A percentile compares a stretch with the other conserved stretches of the same genome.
phyloP scores from a whole-genome alignment of 2,797 vertebrate genomes.

The Arrhamphus sclerolepis region DNA sequence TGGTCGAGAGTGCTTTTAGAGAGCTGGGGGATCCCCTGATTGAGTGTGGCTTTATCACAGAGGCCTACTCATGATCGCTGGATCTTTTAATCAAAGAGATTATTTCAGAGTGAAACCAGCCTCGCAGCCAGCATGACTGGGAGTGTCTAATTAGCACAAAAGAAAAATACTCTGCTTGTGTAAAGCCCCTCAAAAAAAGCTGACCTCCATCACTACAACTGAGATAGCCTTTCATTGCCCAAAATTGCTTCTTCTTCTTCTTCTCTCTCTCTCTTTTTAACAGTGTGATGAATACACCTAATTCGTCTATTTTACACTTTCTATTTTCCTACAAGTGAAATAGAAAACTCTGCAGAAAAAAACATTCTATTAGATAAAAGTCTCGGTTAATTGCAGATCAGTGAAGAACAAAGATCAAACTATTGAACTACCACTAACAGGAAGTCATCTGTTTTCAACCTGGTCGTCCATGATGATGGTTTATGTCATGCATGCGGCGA shows the following conservation, averaged over 20 bases:
- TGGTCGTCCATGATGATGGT: too few relatives aligned
- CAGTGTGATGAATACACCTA: slow-evolving; percentile 32
- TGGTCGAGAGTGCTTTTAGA: slow-evolving; percentile 27
- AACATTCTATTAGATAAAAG: slow-evolving; percentile 18
- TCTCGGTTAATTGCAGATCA: slow-evolving; percentile 13
- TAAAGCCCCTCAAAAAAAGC: slow-evolving; percentile 62
- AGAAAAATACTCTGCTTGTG: slow-evolving; percentile 63
- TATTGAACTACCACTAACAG: neutral
- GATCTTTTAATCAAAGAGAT: slow-evolving; percentile 81
- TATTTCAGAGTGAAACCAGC: slow-evolving; percentile 73
- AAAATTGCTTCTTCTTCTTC: slow-evolving; percentile 11
- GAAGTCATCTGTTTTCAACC: neutral
- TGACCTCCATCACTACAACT: slow-evolving; percentile 56
- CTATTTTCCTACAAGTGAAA: slow-evolving; percentile 4
- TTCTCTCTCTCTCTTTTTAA: slow-evolving; percentile 25
- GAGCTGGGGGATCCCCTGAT: slow-evolving; percentile 60
- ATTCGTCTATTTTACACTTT: slow-evolving; percentile 24
- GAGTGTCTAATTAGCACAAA: slow-evolving; percentile 83
- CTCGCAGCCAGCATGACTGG: slow-evolving; percentile 72
- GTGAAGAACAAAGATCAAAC: neutral
- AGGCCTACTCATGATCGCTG: slow-evolving; percentile 69
- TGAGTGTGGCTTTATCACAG: slow-evolving; percentile 70
- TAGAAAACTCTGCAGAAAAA: too few relatives aligned
- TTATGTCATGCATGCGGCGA: too few relatives aligned
- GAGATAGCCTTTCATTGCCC: slow-evolving; percentile 42